A percentile compares a stretch with the other conserved stretches of the same genome.
Evolutionary conservation across 1,140 invertebrate species (phyloP).

Genomic region (Lepidurus arcticus): DNA sequence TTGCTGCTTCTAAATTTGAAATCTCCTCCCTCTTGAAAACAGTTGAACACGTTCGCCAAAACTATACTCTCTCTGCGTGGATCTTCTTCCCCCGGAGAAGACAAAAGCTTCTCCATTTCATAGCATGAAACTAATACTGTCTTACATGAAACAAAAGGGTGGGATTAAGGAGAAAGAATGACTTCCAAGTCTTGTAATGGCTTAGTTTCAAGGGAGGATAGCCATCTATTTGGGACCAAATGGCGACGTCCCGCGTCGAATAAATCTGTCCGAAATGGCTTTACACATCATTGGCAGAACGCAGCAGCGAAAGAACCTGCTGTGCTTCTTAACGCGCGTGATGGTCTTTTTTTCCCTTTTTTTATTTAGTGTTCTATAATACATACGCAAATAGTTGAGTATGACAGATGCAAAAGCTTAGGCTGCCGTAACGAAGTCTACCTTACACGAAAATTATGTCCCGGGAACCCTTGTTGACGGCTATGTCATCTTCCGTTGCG

Average conservation of each 20-base stretch:
- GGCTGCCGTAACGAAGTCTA: not conserved
- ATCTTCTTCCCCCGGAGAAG: not conserved
- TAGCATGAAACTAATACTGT: slow-evolving; percentile 15
- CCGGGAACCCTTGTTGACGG: not conserved
- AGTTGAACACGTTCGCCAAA: slow-evolving; percentile 7
- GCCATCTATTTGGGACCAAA: slow-evolving; percentile 14
- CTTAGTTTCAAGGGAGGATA: not conserved
- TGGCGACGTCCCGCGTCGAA: slow-evolving; percentile 8
- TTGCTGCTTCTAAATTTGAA: slow-evolving; percentile 19
- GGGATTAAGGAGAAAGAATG: slow-evolving; percentile 5
- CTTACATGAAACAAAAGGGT: slow-evolving; percentile 9
- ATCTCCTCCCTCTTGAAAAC: slow-evolving; percentile 21
- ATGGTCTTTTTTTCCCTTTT: not conserved
- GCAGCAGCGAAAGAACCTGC: not conserved
- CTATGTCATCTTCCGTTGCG: slow-evolving; percentile 3
- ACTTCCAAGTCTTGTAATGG: not conserved
- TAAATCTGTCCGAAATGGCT: slow-evolving; percentile 1
- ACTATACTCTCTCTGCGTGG: not conserved
- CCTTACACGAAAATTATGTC: slow-evolving; percentile 11
- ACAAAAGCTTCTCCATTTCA: slow-evolving; percentile 11
- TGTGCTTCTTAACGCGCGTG: not conserved
- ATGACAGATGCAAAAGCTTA: not conserved
- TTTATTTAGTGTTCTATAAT: not conserved
- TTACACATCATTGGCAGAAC: slow-evolving; percentile 10
- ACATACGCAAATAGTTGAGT: not conserved